Conservation (phyloP, 1,140 invertebrate genomes). For the Drosophila virilis region DNA sequence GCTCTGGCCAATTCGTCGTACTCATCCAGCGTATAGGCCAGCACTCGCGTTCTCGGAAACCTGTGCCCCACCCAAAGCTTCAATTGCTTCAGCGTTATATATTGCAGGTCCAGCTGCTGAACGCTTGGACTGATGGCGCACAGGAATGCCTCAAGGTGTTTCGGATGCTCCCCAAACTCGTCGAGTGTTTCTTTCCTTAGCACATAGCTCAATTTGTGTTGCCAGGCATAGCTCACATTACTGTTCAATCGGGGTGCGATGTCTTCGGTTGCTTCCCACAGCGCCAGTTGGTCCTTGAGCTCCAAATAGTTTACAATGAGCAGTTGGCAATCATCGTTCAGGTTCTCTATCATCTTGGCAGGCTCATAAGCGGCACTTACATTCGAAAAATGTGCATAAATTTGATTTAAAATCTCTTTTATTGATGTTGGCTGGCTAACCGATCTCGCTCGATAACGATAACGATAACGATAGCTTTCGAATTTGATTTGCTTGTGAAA, state of each 20-base stretch:
- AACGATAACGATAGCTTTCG: background rate
- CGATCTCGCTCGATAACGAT: background rate
- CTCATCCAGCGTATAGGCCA: slow-evolving; percentile 12
- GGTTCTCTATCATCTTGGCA: slow-evolving; percentile 8
- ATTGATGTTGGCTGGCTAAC: background rate
- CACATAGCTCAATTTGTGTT: background rate
- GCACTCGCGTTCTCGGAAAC: background rate
- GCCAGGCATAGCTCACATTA: slow-evolving; percentile 18
- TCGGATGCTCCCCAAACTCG: background rate
- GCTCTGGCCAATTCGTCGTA: background rate
- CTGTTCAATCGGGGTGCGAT: background rate
- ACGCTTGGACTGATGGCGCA: slow-evolving; percentile 7
- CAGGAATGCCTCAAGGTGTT: background rate
- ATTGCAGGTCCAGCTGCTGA: background rate
- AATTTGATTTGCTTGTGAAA: background rate
- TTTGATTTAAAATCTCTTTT: background rate
- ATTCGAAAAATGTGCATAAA: no score
- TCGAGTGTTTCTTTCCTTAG: background rate
- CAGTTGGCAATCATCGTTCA: slow-evolving; percentile 29
- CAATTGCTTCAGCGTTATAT: background rate
- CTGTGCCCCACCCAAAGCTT: background rate
- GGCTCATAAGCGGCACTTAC: background rate
- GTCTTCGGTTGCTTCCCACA: slow-evolving; percentile 17
- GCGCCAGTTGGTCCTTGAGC: background rate
- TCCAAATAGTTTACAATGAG: slow-evolving; percentile 7